Evolutionary conservation across 2,888 invertebrate species (phyloP), one percentile per base, ranked within the genome.

Genomic region (Cancer borealis): DNA sequence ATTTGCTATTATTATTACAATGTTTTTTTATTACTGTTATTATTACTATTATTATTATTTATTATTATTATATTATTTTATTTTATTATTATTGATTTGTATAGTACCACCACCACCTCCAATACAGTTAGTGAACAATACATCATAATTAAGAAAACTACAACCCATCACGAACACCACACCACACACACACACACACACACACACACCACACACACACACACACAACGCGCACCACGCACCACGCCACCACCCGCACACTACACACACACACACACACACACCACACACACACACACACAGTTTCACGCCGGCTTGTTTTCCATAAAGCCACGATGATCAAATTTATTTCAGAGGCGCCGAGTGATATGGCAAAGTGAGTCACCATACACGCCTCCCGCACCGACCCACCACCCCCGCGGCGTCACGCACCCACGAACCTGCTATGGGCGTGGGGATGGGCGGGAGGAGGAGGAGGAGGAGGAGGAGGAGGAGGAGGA

Each of bases 281-380:
- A 79, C 79, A 79, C 79, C 30, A 26, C 30, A 30, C 79, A 79
- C 79, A n/a, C 79, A 79, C n/a, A n/a, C 89, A 89, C 89, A 88
- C 92, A 89, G 88, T 93, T 93, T 93, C 89, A 73, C 93, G 93
- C 79, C 26, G 93, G 93, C 89, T 93, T 93, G 93, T 79, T 93
- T 90, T 93, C 93, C 90, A 93, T 93, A 93, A 93, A 93, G 93
- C n/a, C 89, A 79, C 79, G 39, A 49, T 93, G 93, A 93, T 93
- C 89, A 93, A 93, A 93, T 93, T 90, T 93, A 93, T 93, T 93
- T 89, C 90, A 26, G 93, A 88, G 90, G 73, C 47, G 79, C 47
- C 93, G 89, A 89, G 89, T 89, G 93, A 90, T 93, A 79, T 21
- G 90, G 39, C 79, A 39, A 47, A 79, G 93, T 89, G 90, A 79